Base-by-base conservation (phyloP, 2,797 vertebrate species). In the Ptychobarbus kaznakovi region DNA sequence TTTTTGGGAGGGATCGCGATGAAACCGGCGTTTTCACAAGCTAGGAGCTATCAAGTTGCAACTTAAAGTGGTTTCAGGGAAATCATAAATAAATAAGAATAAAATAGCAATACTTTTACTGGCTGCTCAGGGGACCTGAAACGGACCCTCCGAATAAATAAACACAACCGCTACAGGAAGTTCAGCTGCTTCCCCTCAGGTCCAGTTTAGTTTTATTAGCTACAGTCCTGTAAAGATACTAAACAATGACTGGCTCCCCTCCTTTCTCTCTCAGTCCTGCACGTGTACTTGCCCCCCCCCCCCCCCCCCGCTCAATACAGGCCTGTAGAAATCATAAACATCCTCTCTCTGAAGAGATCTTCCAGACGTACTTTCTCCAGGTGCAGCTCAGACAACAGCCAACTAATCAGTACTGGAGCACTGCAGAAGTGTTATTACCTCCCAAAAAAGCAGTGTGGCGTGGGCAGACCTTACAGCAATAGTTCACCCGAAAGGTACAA, bases 81-180 rank as follows among this genome's bases (percentile, higher is more conserved):
- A 94, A 93, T 93, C 93, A 92, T 91, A 93, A 94, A 94, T 94
- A 94, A 94, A 95, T 92, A 91, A 88, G 84, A 92, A 91, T 92
- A 88, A 87, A 93, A 90, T 83, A 87, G 91, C 89, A 89, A 93
- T 92, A n/a, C n/a, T n/a, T 95, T 95, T 95, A 95, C 90, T 84
- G 91, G 89, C 89, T 88, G 90, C 93, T 94, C 92, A 89, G 91
- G 92, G 94, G 94, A 94, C 92, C 93, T 93, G 92, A 94, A 93
- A 92, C 87, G 92, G 92, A 94, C 91, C 91, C 92, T 93, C 90
- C 87, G 86, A 93, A 94, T 94, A 95, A 95, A 95, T 95, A 95
- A 95, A 95, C 93, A 94, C 91, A 92, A 93, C 91, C 81, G 88
- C 91, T 92, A 93, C 94, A 95, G 95, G 94, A 95, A 95, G 94